Conservation (phyloP, 2,113 vertebrate species). For the Syngnathus scovelli region DNA sequence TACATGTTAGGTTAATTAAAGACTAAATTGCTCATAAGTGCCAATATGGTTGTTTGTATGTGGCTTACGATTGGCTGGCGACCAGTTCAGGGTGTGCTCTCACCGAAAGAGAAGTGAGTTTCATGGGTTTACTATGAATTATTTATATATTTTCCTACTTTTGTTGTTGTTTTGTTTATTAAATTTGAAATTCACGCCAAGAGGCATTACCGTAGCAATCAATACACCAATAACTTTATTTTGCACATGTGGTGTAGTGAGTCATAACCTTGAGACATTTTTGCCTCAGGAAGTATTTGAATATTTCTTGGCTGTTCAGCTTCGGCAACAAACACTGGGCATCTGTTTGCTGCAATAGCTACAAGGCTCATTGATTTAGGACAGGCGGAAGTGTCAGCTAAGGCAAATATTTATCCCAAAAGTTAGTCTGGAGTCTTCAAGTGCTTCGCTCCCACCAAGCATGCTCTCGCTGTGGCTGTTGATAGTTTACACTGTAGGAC, state of each 20-base stretch:
- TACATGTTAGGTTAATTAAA: neutral
- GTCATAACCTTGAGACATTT: neutral
- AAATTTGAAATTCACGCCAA: neutral
- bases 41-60: neutral
- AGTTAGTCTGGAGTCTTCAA: neutral
- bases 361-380: slow-evolving; percentile 6
- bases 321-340: slow-evolving; percentile 7
- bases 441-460: slow-evolving; percentile 2
- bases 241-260: neutral
- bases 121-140: neutral
- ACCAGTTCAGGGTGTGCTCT: neutral
- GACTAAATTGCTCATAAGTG: neutral
- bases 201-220: neutral
- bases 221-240: neutral
- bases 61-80: neutral
- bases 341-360: slow-evolving; percentile 1
- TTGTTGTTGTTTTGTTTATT: neutral
- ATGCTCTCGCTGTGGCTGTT: slow-evolving; percentile 3
- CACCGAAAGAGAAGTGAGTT: neutral
- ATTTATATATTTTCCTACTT: neutral
- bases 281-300: neutral
- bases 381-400: slow-evolving; percentile 7
- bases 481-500: neutral
- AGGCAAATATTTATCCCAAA: slow-evolving; percentile 1
- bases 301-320: slow-evolving; percentile 1